Evolutionary conservation across 2,113 vertebrate genomes (phyloP).

Genomic region (Ardeotis arabs): DNA sequence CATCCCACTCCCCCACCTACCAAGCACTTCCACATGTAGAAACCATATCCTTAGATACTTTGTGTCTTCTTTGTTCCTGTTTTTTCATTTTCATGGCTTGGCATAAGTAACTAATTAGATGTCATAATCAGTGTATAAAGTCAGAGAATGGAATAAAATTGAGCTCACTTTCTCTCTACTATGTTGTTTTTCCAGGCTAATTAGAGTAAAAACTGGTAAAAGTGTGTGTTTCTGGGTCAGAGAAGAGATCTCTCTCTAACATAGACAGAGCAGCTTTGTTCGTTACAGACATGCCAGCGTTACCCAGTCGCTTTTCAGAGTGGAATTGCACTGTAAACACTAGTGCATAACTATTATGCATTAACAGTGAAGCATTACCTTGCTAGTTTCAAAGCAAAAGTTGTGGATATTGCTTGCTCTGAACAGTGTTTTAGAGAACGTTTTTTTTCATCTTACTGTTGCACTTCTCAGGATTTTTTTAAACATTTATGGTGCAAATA

Average conservation of each 20-base stretch:
- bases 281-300: slow-evolving; percentile 39
- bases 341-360: background rate
- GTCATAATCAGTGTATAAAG: background rate
- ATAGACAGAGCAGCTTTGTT: background rate
- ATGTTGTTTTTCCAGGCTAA: slow-evolving; percentile 14
- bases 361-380: background rate
- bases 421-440: background rate
- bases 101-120: slow-evolving; percentile 24
- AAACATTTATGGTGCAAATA: background rate
- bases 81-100: background rate
- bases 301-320: slow-evolving; percentile 11
- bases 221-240: slow-evolving; percentile 42
- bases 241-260: slow-evolving; percentile 8
- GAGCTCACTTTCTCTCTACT: background rate
- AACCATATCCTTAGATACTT: background rate
- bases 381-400: background rate
- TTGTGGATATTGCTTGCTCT: background rate
- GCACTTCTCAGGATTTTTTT: background rate
- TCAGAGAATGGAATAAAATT: background rate
- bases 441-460: background rate
- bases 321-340: background rate
- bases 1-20: too few species aligned
- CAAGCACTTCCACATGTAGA: background rate
- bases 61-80: background rate
- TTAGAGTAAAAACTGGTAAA: slow-evolving; percentile 46